Conservation (phyloP, 2,113 vertebrate genomes). For the Psittacula cyanocephala region DNA sequence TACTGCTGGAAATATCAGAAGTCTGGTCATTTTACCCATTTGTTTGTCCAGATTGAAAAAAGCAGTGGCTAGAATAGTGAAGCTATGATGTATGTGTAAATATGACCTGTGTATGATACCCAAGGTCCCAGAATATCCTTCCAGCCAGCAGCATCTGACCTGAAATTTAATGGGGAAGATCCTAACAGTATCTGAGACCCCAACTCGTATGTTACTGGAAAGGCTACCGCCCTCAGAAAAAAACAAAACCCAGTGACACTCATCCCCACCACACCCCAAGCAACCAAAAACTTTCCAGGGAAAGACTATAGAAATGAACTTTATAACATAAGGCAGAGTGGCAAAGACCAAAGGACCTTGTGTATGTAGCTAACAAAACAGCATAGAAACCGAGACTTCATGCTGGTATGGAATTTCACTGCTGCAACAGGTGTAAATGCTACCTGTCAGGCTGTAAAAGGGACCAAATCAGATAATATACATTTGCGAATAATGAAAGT, state of each 20-base stretch:
- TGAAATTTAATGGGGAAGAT: not conserved
- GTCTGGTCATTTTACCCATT: not conserved
- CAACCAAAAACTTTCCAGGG: not conserved
- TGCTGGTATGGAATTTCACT: not conserved
- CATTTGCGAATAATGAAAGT: not conserved
- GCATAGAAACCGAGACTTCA: not conserved
- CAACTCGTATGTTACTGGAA: not conserved
- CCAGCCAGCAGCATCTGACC: not conserved
- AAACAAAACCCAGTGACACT: not conserved
- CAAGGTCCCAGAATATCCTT: not conserved
- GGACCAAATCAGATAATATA: not conserved
- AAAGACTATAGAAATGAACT: not conserved
- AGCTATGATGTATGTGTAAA: not conserved
- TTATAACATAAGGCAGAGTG: not conserved
- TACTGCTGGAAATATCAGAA: not conserved
- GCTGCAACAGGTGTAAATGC: not conserved
- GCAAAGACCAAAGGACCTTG: not conserved
- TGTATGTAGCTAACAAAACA: not conserved
- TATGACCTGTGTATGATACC: not conserved
- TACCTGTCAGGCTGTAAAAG: not conserved
- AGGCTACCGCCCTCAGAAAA: not conserved
- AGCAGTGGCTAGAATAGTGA: not conserved
- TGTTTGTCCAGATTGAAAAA: not conserved
- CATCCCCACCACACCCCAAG: rapidly evolving
- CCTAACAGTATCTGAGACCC: not conserved